These are phyloP conservation scores for Lepidochrysops patricia DNA, from an alignment of 2,888 invertebrate genomes.

Conservation along the genomic window DNA sequence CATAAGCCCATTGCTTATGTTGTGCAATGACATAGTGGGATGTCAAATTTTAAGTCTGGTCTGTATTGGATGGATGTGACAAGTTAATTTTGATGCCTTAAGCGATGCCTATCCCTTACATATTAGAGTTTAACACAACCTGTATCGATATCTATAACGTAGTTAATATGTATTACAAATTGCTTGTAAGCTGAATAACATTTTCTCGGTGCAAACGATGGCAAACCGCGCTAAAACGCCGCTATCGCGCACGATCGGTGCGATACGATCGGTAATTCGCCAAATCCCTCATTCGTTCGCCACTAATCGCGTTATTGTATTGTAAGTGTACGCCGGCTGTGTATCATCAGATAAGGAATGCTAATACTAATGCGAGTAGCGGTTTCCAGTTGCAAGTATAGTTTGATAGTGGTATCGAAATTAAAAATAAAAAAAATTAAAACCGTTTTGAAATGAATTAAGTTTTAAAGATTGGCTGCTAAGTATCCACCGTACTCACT, in stretches of 20 bases:
- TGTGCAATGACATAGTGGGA: no score
- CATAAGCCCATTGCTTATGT: no score
- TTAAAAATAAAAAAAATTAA: neutral
- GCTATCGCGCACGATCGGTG: constrained; percentile 28
- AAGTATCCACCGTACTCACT: no score
- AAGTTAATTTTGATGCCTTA: no score
- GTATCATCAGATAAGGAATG: constrained; percentile 60
- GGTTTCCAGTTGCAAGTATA: constrained; percentile 43
- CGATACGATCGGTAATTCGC: constrained; percentile 32
- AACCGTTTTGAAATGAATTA: neutral
- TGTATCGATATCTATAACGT: no score
- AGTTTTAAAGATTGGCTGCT: no score
- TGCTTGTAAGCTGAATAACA: neutral
- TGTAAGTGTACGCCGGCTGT: constrained; percentile 33
- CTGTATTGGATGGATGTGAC: no score
- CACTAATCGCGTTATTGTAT: constrained; percentile 62
- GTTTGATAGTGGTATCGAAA: constrained; percentile 3
- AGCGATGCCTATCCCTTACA: no score
- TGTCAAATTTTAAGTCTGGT: no score
- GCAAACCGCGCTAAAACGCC: constrained; percentile 14
- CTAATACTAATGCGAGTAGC: constrained; percentile 64
- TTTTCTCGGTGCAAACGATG: neutral
- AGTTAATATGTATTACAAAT: neutral
- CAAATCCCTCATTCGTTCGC: constrained; percentile 42
- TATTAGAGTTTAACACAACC: no score